phyloP scores from a whole-genome alignment of 2,797 vertebrate species.

The Acipenser transmontanus region DNA sequence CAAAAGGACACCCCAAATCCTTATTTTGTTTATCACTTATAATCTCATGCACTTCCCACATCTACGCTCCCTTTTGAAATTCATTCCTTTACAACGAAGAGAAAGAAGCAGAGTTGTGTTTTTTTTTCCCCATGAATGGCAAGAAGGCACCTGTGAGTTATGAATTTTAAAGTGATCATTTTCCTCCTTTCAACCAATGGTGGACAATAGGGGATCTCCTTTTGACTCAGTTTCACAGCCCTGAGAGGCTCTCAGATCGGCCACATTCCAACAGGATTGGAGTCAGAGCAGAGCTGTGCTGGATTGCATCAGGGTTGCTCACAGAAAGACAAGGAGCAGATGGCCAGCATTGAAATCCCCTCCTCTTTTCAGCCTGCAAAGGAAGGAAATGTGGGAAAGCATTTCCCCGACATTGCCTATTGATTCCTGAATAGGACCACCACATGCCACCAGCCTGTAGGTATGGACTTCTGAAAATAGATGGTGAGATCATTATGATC shows the following conservation, averaged over 20 bases:
- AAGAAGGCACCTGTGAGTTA: slow-evolving; percentile 68
- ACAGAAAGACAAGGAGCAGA: slow-evolving; percentile 96
- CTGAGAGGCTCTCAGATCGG: slow-evolving; percentile 77
- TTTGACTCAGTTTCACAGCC: slow-evolving; percentile 80
- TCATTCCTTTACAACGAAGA: slow-evolving; percentile 73
- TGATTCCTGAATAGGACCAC: slow-evolving; percentile 82
- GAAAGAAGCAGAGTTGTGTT: slow-evolving; percentile 57
- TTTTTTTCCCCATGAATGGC: slow-evolving; percentile 53
- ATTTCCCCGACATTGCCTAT: slow-evolving; percentile 61
- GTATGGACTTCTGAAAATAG: slow-evolving; percentile 90
- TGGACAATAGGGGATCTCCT: slow-evolving; percentile 71
- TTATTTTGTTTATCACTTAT: slow-evolving; percentile 71
- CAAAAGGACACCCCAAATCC: slow-evolving; percentile 48
- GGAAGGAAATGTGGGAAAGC: slow-evolving; percentile 74
- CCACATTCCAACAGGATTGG: slow-evolving; percentile 83
- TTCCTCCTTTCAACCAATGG: slow-evolving; percentile 62
- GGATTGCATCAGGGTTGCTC: slow-evolving; percentile 75
- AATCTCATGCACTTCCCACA: slow-evolving; percentile 76
- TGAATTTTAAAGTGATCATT: slow-evolving; percentile 80
- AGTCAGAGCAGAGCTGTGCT: slow-evolving; percentile 84
- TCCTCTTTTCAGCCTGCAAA: slow-evolving; percentile 81
- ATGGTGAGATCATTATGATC: slow-evolving; percentile 98
- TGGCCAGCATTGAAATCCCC: slow-evolving; percentile 85
- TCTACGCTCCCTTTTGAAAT: slow-evolving; percentile 66
- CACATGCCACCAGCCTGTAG: slow-evolving; percentile 84